These are phyloP conservation scores for Diloba caeruleocephala DNA, from an alignment of 2,888 invertebrate species.

Conservation along the genomic window DNA sequence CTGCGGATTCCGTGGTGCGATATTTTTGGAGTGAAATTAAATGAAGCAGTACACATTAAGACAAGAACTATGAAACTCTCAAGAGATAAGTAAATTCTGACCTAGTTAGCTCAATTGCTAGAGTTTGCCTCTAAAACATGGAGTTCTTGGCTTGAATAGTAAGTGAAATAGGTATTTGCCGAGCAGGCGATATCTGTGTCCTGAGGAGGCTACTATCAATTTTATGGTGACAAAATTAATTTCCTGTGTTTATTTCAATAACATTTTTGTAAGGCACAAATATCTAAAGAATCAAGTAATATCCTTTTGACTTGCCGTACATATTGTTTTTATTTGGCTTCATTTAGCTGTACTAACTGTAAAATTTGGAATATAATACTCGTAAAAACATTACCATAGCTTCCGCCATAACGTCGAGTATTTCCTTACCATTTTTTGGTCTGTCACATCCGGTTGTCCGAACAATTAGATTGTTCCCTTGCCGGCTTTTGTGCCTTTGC, in stretches of 20 bases:
- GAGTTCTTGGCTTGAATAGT: conserved; percentile 51
- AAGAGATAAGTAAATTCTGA: conserved; percentile 58
- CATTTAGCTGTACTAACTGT: conserved; percentile 26
- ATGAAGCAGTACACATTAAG: conserved; percentile 51
- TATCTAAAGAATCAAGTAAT: too few species aligned
- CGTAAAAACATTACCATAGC: conserved; percentile 60
- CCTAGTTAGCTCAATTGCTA: conserved; percentile 59
- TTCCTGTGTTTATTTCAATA: too few species aligned
- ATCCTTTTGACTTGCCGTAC: too few species aligned
- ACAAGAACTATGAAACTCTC: conserved; percentile 49
- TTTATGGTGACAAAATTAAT: too few species aligned
- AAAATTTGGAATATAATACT: conserved; percentile 44
- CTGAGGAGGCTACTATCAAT: conserved; percentile 36
- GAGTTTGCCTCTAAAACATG: conserved; percentile 55
- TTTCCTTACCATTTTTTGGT: conserved; percentile 64
- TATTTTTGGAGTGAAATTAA: conserved; percentile 52
- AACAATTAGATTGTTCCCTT: conserved; percentile 71
- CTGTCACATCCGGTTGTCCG: conserved; percentile 71
- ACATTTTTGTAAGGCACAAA: too few species aligned
- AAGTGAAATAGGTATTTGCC: conserved; percentile 50
- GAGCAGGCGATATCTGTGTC: conserved; percentile 49
- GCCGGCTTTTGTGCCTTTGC: conserved; percentile 60
- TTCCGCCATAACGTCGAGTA: conserved; percentile 63
- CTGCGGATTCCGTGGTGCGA: conserved; percentile 31
- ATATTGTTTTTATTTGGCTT: conserved; percentile 16